phyloP scores from a whole-genome alignment of 2,888 invertebrate species.

The Boloria selene region DNA sequence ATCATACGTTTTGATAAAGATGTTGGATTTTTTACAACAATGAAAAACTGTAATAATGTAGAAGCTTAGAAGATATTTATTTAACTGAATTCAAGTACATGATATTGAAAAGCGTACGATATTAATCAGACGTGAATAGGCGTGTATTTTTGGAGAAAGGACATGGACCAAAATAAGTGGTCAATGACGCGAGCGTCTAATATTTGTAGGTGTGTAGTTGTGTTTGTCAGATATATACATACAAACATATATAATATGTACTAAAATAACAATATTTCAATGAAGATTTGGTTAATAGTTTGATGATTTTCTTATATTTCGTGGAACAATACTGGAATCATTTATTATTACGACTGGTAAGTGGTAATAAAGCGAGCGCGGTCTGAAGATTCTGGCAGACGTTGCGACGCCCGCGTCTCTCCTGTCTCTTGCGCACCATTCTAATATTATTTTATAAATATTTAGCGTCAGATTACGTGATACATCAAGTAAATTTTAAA shows the following conservation, averaged over 20 bases:
- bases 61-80: constrained; percentile 2
- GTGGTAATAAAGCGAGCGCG: constrained; percentile 26
- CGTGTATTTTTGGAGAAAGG: constrained; percentile 67
- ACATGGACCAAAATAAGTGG: constrained; percentile 68
- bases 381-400: constrained; percentile 52
- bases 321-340: constrained; percentile 16
- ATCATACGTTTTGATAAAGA: no score
- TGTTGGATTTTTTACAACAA: not conserved
- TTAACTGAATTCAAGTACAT: constrained; percentile 11
- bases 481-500: constrained; percentile 7
- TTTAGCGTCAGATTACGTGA: constrained; percentile 30
- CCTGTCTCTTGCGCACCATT: constrained; percentile 33
- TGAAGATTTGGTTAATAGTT: not conserved
- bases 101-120: constrained; percentile 28
- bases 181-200: constrained; percentile 59
- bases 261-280: no score
- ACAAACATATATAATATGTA: no score
- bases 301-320: constrained; percentile 6
- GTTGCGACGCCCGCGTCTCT: constrained; percentile 55
- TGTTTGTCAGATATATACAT: no score
- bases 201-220: constrained; percentile 4
- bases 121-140: constrained; percentile 40
- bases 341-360: constrained; percentile 25
- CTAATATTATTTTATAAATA: constrained; percentile 35
- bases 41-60: not conserved